A percentile compares a stretch with the other conserved stretches of the same genome.
Evolutionary conservation across 2,888 invertebrate genomes (phyloP).

Genomic region (Lithodes maja): DNA sequence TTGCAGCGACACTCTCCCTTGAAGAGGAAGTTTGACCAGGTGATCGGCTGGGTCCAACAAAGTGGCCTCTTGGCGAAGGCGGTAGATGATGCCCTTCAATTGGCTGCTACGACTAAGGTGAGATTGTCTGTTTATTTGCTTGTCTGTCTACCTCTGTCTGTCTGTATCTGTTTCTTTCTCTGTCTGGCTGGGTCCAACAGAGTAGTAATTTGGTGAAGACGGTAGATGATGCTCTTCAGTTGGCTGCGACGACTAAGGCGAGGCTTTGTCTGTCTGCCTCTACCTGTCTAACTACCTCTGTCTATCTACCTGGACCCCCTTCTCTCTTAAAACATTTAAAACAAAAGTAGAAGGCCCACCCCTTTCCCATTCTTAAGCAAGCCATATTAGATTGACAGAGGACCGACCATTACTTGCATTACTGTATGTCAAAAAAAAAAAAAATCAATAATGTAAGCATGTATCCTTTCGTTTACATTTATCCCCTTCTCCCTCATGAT

Average conservation of each 20-base stretch:
- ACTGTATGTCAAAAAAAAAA: too few species aligned
- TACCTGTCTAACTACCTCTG: not conserved
- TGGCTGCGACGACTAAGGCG: slow-evolving; percentile 18
- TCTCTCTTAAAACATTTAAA: too few species aligned
- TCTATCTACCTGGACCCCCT: too few species aligned
- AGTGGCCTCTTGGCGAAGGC: slow-evolving; percentile 45
- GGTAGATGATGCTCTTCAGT: slow-evolving; percentile 37
- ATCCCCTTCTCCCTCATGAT: too few species aligned
- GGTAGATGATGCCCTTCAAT: slow-evolving; percentile 38
- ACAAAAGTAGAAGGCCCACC: too few species aligned
- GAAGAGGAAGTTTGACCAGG: slow-evolving; percentile 41
- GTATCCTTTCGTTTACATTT: too few species aligned
- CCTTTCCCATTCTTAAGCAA: too few species aligned
- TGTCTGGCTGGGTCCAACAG: slow-evolving; percentile 36
- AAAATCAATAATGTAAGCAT: too few species aligned
- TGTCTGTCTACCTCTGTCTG: not conserved
- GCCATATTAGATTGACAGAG: too few species aligned
- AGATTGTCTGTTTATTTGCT: not conserved
- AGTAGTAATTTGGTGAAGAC: slow-evolving; percentile 41
- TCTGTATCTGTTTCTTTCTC: too few species aligned
- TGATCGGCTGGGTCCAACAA: slow-evolving; percentile 41
- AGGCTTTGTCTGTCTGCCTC: not conserved
- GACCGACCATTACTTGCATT: too few species aligned
- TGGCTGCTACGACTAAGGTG: slow-evolving; percentile 20
- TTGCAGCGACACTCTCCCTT: slow-evolving; percentile 58